A percentile compares a stretch with the other conserved stretches of the same genome.
Conservation (phyloP, 2,888 invertebrate species). For the Lochmaea capreae region DNA sequence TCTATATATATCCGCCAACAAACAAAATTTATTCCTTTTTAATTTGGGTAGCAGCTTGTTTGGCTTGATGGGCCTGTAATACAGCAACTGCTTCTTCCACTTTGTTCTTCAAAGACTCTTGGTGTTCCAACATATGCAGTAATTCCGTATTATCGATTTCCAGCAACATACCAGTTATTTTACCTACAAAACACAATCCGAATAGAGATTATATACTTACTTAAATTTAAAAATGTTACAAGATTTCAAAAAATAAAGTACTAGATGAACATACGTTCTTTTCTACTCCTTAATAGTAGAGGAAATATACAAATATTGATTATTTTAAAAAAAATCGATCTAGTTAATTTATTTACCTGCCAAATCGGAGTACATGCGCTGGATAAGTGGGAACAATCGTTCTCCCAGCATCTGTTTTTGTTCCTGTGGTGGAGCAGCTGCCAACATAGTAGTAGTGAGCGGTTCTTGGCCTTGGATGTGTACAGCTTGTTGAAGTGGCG, state of each 20-base stretch:
- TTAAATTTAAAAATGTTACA: too few relatives aligned
- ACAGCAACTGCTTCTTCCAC: slow-evolving; percentile 99
- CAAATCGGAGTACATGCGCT: slow-evolving; percentile 87
- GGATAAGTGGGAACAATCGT: slow-evolving; percentile 96
- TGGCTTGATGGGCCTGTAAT: slow-evolving; percentile 96
- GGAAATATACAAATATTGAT: too few relatives aligned
- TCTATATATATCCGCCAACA: background rate
- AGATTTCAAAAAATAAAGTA: too few relatives aligned
- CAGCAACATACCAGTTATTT: slow-evolving; percentile 98
- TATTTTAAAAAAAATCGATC: too few relatives aligned
- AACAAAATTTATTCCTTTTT: slow-evolving; percentile 68
- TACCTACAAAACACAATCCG: slow-evolving; percentile 66
- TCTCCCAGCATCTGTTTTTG: slow-evolving; percentile 99
- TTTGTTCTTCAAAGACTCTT: slow-evolving; percentile 94
- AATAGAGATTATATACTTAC: too few relatives aligned
- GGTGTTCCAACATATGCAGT: slow-evolving; percentile 97
- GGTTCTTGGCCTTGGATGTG: slow-evolving; percentile 96
- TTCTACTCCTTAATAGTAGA: too few relatives aligned
- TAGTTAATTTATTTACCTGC: slow-evolving; percentile 1
- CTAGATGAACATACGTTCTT: too few relatives aligned
- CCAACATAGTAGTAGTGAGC: slow-evolving; percentile 94
- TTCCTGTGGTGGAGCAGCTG: slow-evolving; percentile 94
- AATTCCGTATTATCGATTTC: slow-evolving; percentile 99
- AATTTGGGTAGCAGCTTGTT: slow-evolving; percentile 74
- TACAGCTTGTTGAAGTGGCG: slow-evolving; percentile 84